Conservation (phyloP, 2,888 invertebrate species). For the Chrysotoxum bicinctum region DNA sequence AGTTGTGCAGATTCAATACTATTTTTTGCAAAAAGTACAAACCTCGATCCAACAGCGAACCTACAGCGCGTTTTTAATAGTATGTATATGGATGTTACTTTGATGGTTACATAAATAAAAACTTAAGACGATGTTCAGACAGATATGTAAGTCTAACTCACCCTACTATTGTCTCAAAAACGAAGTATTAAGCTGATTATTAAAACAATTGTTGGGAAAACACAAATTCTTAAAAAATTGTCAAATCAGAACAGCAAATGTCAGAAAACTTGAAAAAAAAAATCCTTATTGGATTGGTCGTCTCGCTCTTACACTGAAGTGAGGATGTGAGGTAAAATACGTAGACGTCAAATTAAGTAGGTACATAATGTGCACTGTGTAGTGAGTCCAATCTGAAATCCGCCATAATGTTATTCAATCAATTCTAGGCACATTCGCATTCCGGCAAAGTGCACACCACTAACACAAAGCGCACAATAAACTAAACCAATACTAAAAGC, state of each 20-base stretch:
- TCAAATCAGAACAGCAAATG: neutral
- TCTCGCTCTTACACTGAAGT: constrained; percentile 25
- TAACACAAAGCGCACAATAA: constrained; percentile 35
- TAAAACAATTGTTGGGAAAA: too few species aligned
- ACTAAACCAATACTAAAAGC: constrained; percentile 10
- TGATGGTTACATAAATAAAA: too few species aligned
- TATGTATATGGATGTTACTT: too few species aligned
- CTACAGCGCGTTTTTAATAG: too few species aligned
- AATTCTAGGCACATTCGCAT: constrained; percentile 9
- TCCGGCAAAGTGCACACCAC: constrained; percentile 53
- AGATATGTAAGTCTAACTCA: too few species aligned
- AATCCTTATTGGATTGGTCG: neutral
- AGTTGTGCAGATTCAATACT: too few species aligned
- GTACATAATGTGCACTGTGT: neutral
- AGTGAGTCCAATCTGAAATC: neutral
- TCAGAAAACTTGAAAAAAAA: neutral
- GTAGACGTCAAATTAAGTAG: neutral
- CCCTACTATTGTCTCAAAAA: too few species aligned
- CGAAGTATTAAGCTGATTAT: too few species aligned
- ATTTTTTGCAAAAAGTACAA: too few species aligned
- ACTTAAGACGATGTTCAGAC: too few species aligned
- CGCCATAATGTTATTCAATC: neutral
- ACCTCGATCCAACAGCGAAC: too few species aligned
- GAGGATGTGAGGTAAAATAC: neutral
- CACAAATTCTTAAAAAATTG: neutral